Conservation (phyloP, 1,140 invertebrate species). For the Drosophila guanche region DNA sequence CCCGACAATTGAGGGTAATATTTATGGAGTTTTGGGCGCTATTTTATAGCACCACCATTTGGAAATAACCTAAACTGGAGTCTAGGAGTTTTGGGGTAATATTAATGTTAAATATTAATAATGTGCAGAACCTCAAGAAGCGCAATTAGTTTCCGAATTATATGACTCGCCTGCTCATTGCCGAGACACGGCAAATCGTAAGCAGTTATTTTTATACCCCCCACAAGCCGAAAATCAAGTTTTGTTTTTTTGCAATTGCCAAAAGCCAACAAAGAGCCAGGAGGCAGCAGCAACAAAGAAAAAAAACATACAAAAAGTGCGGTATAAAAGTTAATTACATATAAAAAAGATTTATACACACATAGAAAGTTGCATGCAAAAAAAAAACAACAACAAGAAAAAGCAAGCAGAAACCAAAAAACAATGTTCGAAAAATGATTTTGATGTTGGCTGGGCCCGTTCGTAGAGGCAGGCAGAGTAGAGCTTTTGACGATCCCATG, state of each 20-base stretch:
- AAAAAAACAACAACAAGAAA: constrained; percentile 14
- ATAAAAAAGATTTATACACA: constrained; percentile 77
- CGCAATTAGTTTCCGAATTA: constrained; percentile 63
- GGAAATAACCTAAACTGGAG: too few relatives aligned
- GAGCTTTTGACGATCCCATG: constrained; percentile 70
- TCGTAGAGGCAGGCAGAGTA: background rate
- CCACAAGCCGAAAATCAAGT: constrained; percentile 62
- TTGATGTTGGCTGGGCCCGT: constrained; percentile 55
- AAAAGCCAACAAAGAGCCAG: constrained; percentile 31
- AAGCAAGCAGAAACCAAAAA: constrained; percentile 12
- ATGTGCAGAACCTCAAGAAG: constrained; percentile 61
- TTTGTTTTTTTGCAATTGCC: constrained; percentile 59
- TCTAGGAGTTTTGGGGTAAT: background rate
- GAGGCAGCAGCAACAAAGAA: background rate
- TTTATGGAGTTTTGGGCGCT: too few relatives aligned
- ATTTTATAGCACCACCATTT: too few relatives aligned
- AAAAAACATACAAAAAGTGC: constrained; percentile 24
- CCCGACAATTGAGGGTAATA: too few relatives aligned
- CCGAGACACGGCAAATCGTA: constrained; percentile 64
- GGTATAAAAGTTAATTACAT: constrained; percentile 69
- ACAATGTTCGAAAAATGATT: constrained; percentile 59
- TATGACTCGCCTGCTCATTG: constrained; percentile 36
- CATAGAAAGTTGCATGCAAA: constrained; percentile 73
- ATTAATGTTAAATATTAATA: constrained; percentile 20
- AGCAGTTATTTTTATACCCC: constrained; percentile 72